phyloP scores from a whole-genome alignment of 2,888 invertebrate genomes.

The Caenorhabditis panamensis region DNA sequence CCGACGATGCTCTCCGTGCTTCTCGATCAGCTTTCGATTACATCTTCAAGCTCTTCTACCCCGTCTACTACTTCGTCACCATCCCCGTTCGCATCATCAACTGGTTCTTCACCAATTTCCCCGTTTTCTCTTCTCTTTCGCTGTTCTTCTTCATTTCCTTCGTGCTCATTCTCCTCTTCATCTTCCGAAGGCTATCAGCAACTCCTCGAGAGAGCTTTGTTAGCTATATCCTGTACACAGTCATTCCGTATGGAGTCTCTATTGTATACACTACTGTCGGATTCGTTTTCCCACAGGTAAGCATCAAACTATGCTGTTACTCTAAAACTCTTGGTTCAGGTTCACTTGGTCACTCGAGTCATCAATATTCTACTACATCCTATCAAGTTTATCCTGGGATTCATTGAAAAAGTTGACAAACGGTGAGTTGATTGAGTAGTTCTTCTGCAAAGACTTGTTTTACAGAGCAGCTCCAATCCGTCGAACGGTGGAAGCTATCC shows the following conservation, averaged over 20 bases:
- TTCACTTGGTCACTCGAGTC: slow-evolving; percentile 45
- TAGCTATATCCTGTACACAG: slow-evolving; percentile 62
- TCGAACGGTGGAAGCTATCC: slow-evolving; percentile 62
- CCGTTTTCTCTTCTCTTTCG: slow-evolving; percentile 54
- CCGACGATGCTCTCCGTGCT: slow-evolving; percentile 38
- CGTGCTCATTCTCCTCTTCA: slow-evolving; percentile 34
- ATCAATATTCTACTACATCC: slow-evolving; percentile 57
- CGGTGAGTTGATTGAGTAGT: too few relatives aligned
- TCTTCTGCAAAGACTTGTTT: background rate
- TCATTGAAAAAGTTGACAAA: slow-evolving; percentile 62
- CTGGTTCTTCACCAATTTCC: slow-evolving; percentile 58
- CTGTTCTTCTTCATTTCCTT: slow-evolving; percentile 51
- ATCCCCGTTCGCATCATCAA: slow-evolving; percentile 47
- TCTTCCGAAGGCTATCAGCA: slow-evolving; percentile 44
- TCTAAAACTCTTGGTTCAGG: slow-evolving; percentile 17
- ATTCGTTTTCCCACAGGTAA: slow-evolving; percentile 64
- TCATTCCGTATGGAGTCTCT: slow-evolving; percentile 63
- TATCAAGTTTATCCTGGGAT: slow-evolving; percentile 61
- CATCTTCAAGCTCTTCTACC: slow-evolving; percentile 50
- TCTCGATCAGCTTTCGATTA: slow-evolving; percentile 46
- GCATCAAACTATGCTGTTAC: too few relatives aligned
- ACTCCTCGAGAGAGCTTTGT: slow-evolving; percentile 56
- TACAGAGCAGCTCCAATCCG: slow-evolving; percentile 63
- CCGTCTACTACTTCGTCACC: slow-evolving; percentile 44
- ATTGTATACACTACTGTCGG: slow-evolving; percentile 61